A percentile compares a stretch with the other conserved stretches of the same genome.
These are phyloP conservation scores for Vulpes lagopus DNA, from an alignment of 2,113 vertebrate species.

Conservation along the genomic window DNA sequence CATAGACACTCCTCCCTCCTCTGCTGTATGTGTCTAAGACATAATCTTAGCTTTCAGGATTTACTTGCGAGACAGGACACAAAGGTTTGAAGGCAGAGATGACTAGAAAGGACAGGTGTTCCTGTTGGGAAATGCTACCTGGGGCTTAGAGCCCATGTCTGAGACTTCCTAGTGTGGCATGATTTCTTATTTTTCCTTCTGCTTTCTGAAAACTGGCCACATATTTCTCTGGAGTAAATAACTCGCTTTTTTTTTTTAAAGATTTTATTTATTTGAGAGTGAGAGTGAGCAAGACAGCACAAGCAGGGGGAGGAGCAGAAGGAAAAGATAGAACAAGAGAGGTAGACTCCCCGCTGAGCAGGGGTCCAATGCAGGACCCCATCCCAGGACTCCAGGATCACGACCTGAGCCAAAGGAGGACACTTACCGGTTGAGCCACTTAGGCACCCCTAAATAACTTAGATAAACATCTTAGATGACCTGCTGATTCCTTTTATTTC, in stretches of 20 bases:
- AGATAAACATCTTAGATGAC: not conserved
- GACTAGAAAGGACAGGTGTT: not conserved
- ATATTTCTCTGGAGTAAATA: not conserved
- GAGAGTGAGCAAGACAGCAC: too few relatives aligned
- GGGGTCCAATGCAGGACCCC: too few relatives aligned
- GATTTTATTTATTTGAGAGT: too few relatives aligned
- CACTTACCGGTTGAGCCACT: too few relatives aligned
- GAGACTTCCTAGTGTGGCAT: not conserved
- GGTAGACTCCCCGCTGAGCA: too few relatives aligned
- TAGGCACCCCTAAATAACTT: not conserved
- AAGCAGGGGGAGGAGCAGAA: too few relatives aligned
- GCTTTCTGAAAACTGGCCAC: not conserved
- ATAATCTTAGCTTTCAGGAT: not conserved
- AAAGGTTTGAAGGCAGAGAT: not conserved
- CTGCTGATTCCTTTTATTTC: conserved; percentile 36
- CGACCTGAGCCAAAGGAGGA: too few relatives aligned
- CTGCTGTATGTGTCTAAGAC: not conserved
- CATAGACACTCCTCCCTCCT: not conserved
- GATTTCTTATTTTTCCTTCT: not conserved
- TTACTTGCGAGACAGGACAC: not conserved
- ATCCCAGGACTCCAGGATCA: too few relatives aligned
- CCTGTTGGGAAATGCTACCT: not conserved
- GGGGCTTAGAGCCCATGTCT: not conserved
- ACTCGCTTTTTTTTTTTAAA: too few relatives aligned
- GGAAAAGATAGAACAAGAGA: too few relatives aligned